A percentile compares a stretch with the other conserved stretches of the same genome.
Evolutionary conservation across 2,888 invertebrate species (phyloP).

Genomic region (Serrognathus titanus): DNA sequence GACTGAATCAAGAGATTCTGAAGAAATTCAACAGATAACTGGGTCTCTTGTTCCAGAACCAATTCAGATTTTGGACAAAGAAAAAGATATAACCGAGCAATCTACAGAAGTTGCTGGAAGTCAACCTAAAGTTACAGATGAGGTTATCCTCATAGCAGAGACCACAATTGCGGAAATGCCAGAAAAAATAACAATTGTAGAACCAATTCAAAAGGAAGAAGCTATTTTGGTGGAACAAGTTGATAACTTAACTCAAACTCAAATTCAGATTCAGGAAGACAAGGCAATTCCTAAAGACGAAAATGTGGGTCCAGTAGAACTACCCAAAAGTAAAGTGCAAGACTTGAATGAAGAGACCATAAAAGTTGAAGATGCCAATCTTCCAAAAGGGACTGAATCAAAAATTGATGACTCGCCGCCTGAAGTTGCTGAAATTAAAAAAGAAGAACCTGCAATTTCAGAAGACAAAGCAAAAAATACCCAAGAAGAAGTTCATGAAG

Average conservation of each 20-base stretch:
- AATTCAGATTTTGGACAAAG: too few species aligned
- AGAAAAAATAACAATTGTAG: too few species aligned
- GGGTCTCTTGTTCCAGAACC: too few species aligned
- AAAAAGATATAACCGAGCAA: too few species aligned
- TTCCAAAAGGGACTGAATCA: neutral
- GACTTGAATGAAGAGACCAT: neutral
- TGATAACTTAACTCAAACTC: too few species aligned
- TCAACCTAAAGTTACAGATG: too few species aligned
- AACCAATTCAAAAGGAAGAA: too few species aligned
- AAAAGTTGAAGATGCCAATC: neutral
- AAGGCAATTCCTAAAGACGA: neutral
- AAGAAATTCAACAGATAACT: neutral
- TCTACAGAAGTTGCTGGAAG: too few species aligned
- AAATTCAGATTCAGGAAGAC: neutral
- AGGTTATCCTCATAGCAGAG: too few species aligned
- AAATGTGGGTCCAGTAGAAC: neutral
- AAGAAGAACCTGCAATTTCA: neutral
- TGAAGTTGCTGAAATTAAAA: conserved; percentile 3
- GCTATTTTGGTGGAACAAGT: too few species aligned
- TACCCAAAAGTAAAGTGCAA: neutral
- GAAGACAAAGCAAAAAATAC: neutral
- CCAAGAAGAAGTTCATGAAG: neutral
- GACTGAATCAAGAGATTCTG: neutral
- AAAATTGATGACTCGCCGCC: conserved; percentile 1
- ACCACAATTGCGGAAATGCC: too few species aligned